A percentile compares a stretch with the other conserved stretches of the same genome.
Conservation (phyloP, 2,888 invertebrate species). For the Drosophila mettleri region DNA sequence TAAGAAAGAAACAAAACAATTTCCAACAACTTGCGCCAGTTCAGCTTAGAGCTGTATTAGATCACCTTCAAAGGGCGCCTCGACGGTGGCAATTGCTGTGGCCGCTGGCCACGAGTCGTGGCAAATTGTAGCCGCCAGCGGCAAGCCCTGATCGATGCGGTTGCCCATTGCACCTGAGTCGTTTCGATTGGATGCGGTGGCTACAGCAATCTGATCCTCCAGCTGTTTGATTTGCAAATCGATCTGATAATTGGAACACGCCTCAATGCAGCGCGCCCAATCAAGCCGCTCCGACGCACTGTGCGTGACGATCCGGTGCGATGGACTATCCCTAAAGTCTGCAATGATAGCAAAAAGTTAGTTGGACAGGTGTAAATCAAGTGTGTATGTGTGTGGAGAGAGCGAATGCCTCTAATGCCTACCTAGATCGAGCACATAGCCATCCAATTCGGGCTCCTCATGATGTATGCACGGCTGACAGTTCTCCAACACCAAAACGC, state of each 20-base stretch:
- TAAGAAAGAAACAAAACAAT: constrained; percentile 32
- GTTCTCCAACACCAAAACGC: constrained; percentile 94
- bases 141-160: constrained; percentile 86
- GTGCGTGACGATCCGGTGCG: constrained; percentile 92
- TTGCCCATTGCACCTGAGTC: constrained; percentile 72
- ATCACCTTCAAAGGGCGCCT: constrained; percentile 87
- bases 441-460: constrained; percentile 88
- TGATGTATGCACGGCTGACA: constrained; percentile 90
- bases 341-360: constrained; percentile 25
- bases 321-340: constrained; percentile 94
- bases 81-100: constrained; percentile 3
- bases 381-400: background rate
- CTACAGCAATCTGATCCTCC: constrained; percentile 86
- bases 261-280: constrained; percentile 94
- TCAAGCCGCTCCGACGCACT: constrained; percentile 92
- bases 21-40: constrained; percentile 27
- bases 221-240: constrained; percentile 89
- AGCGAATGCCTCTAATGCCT: background rate
- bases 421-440: constrained; percentile 93
- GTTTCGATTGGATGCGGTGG: constrained; percentile 10
- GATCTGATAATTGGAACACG: constrained; percentile 93
- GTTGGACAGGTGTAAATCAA: background rate
- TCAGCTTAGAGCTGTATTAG: constrained; percentile 84
- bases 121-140: constrained; percentile 85
- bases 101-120: constrained; percentile 1